Conservation (phyloP, 2,888 invertebrate genomes). For the Bembecia ichneumoniformis region DNA sequence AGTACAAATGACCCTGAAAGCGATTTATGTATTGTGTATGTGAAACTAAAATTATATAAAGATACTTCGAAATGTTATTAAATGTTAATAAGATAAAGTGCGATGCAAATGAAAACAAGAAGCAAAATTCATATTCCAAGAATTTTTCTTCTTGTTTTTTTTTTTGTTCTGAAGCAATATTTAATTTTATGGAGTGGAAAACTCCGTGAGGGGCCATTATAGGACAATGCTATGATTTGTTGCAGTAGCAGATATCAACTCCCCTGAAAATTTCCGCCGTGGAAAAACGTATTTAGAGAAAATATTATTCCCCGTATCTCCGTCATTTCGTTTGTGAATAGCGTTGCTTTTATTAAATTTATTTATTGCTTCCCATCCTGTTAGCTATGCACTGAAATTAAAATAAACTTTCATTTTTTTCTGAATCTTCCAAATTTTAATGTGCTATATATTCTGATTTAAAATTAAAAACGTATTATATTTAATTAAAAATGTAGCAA, state of each 20-base stretch:
- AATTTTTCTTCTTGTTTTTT: too few species aligned
- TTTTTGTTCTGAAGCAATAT: conserved; percentile 42
- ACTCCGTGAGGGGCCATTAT: conserved; percentile 30
- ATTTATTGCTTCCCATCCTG: conserved; percentile 22
- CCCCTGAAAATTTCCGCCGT: conserved; percentile 26
- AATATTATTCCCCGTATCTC: conserved; percentile 25
- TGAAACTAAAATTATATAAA: too few species aligned
- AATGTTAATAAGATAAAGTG: too few species aligned
- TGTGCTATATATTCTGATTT: too few species aligned
- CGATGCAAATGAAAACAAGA: too few species aligned
- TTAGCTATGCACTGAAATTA: not conserved
- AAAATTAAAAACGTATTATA: too few species aligned
- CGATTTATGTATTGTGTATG: too few species aligned
- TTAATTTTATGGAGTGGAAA: conserved; percentile 67
- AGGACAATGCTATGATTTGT: conserved; percentile 62
- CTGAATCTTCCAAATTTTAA: too few species aligned
- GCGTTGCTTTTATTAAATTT: conserved; percentile 34
- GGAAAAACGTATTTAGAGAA: conserved; percentile 21
- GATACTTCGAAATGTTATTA: too few species aligned
- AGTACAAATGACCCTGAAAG: too few species aligned
- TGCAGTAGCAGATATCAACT: conserved; percentile 39
- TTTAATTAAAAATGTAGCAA: too few species aligned
- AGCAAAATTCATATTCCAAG: conserved; percentile 1
- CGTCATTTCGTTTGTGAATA: conserved; percentile 17
- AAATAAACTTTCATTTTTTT: too few species aligned